These are phyloP conservation scores for Xylocampa areola DNA, from an alignment of 2,888 invertebrate species.

Conservation along the genomic window DNA sequence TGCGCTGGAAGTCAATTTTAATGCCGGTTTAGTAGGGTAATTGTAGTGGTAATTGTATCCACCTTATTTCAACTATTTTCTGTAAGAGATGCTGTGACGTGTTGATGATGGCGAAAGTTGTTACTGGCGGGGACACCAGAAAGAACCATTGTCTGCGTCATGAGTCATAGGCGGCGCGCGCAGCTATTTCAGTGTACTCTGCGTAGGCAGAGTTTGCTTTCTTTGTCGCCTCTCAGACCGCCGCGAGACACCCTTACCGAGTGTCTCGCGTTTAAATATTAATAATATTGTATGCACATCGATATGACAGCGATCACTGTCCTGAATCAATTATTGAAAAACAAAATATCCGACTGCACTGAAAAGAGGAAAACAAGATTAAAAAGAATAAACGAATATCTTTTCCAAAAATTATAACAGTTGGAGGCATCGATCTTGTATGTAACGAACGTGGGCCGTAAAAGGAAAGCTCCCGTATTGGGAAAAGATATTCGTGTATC, in stretches of 20 bases:
- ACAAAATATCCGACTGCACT: too few species aligned
- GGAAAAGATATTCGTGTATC: too few species aligned
- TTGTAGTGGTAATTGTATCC: not conserved
- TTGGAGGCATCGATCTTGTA: too few species aligned
- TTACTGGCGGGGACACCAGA: slow-evolving; percentile 76
- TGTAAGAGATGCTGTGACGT: slow-evolving; percentile 59
- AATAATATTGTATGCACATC: too few species aligned
- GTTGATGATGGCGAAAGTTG: slow-evolving; percentile 77
- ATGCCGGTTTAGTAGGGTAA: too few species aligned
- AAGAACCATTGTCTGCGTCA: slow-evolving; percentile 81
- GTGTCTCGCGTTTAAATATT: slow-evolving; percentile 57
- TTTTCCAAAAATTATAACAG: too few species aligned
- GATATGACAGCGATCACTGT: too few species aligned
- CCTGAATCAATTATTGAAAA: too few species aligned
- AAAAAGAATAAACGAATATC: too few species aligned
- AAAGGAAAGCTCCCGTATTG: too few species aligned
- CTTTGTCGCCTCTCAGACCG: slow-evolving; percentile 73
- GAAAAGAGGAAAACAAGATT: too few species aligned
- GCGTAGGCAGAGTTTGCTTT: slow-evolving; percentile 78
- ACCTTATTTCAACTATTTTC: slow-evolving; percentile 14
- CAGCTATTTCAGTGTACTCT: slow-evolving; percentile 79
- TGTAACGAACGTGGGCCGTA: too few species aligned
- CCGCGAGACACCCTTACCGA: slow-evolving; percentile 68
- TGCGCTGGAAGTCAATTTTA: not conserved
- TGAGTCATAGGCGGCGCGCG: slow-evolving; percentile 86